These are phyloP conservation scores for Pristionchus exspectatus DNA, from an alignment of 2,888 invertebrate genomes.

Conservation along the genomic window DNA sequence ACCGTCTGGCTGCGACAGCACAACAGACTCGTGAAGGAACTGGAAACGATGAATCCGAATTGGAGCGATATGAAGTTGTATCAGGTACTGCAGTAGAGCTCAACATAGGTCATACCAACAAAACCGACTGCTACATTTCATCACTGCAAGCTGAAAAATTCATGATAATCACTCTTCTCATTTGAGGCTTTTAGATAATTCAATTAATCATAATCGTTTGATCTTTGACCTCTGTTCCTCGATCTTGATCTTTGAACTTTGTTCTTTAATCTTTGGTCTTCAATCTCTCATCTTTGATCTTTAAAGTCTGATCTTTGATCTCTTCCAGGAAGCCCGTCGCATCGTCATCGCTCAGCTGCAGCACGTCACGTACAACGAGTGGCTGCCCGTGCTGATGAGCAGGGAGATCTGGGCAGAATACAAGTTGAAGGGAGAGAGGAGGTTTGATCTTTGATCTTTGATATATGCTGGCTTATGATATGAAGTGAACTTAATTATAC, in stretches of 20 bases:
- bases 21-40: constrained; percentile 71
- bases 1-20: constrained; percentile 76
- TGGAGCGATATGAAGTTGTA: constrained; percentile 73
- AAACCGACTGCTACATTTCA: too few relatives aligned
- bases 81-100: too few relatives aligned
- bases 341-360: constrained; percentile 83
- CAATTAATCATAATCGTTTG: too few relatives aligned
- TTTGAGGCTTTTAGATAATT: too few relatives aligned
- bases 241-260: background rate
- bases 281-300: background rate
- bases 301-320: background rate
- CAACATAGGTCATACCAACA: too few relatives aligned
- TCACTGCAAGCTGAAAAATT: too few relatives aligned
- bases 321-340: constrained; percentile 79
- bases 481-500: too few relatives aligned
- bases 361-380: constrained; percentile 79
- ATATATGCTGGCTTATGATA: too few relatives aligned
- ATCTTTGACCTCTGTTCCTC: too few relatives aligned
- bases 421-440: constrained; percentile 47
- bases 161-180: too few relatives aligned
- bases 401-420: constrained; percentile 51
- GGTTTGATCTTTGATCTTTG: background rate
- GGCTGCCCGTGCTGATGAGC: constrained; percentile 58
- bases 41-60: constrained; percentile 75
- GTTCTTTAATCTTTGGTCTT: background rate